Percentiles rank a stretch among this genome's conserved stretches.
Conservation (phyloP, 2,113 vertebrate species). For the Monopterus albus region DNA sequence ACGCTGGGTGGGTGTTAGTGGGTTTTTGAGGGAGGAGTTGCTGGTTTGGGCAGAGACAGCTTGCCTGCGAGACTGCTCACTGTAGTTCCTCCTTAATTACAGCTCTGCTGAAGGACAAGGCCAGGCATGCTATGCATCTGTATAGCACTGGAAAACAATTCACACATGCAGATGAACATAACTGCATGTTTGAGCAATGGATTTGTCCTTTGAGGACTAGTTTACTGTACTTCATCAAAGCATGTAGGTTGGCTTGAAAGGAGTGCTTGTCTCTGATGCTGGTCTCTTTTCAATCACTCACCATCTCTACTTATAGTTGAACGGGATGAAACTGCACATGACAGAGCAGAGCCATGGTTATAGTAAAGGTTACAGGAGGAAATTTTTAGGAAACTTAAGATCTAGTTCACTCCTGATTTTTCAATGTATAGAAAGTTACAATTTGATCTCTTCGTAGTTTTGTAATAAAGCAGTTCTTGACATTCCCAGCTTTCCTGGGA, state of each 20-base stretch:
- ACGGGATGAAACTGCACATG: too few species aligned
- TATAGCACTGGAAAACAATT: constrained; percentile 22
- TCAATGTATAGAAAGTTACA: not conserved
- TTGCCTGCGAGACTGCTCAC: constrained; percentile 55
- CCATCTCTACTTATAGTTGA: too few species aligned
- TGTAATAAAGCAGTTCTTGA: too few species aligned
- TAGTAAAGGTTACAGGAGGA: too few species aligned
- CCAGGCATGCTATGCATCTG: constrained; percentile 68
- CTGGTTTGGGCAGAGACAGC: constrained; percentile 70
- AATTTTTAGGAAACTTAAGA: not conserved
- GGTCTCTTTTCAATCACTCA: too few species aligned
- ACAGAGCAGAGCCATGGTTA: too few species aligned
- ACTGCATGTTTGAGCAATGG: constrained; percentile 36
- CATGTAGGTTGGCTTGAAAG: not conserved
- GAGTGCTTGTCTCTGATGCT: too few species aligned
- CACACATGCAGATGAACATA: constrained; percentile 26
- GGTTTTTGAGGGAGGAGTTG: constrained; percentile 74
- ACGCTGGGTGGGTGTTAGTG: constrained; percentile 68
- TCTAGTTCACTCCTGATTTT: not conserved
- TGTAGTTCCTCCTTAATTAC: constrained; percentile 77
- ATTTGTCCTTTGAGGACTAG: constrained; percentile 41
- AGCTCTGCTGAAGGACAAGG: constrained; percentile 69
- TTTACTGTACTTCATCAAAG: constrained; percentile 17
- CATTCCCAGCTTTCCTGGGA: constrained; percentile 9
- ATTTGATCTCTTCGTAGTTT: not conserved